A percentile compares a stretch with the other conserved stretches of the same genome.
Evolutionary conservation across 2,797 vertebrate species (phyloP).

Genomic region (Cirrhinus molitorella): DNA sequence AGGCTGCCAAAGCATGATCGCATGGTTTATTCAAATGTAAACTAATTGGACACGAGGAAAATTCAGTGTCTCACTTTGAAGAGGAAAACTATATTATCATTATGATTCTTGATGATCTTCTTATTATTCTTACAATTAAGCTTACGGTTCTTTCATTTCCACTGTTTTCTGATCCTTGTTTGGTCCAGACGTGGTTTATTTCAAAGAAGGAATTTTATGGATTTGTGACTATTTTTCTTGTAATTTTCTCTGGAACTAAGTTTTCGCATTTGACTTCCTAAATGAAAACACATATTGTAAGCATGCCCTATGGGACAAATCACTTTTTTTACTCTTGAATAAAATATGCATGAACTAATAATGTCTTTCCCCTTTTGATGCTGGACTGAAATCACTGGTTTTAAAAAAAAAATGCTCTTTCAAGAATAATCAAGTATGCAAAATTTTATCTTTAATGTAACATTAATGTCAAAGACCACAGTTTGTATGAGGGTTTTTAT

Average conservation of each 20-base stretch:
- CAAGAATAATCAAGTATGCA: neutral
- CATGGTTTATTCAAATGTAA: slow-evolving; percentile 88
- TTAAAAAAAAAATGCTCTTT: neutral
- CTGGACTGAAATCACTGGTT: neutral
- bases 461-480: neutral
- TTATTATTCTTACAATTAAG: slow-evolving; percentile 81
- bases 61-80: slow-evolving; percentile 84
- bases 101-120: slow-evolving; percentile 84
- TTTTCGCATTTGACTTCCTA: slow-evolving; percentile 87
- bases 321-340: slow-evolving; percentile 92
- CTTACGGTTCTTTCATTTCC: slow-evolving; percentile 80
- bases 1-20: slow-evolving; percentile 89
- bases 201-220: slow-evolving; percentile 83
- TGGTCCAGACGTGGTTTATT: slow-evolving; percentile 83
- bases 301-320: slow-evolving; percentile 91
- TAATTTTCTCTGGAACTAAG: slow-evolving; percentile 83
- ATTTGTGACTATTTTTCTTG: slow-evolving; percentile 82
- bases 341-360: slow-evolving; percentile 89
- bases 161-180: slow-evolving; percentile 84
- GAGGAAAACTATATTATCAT: slow-evolving; percentile 79
- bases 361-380: slow-evolving; percentile 57
- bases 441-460: neutral
- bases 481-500: neutral
- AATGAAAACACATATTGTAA: slow-evolving; percentile 86
- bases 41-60: slow-evolving; percentile 81